Evolutionary conservation across 37 sponge, comb jelly and placozoan species (phyloP).

Genomic region (Crambe crambe): DNA sequence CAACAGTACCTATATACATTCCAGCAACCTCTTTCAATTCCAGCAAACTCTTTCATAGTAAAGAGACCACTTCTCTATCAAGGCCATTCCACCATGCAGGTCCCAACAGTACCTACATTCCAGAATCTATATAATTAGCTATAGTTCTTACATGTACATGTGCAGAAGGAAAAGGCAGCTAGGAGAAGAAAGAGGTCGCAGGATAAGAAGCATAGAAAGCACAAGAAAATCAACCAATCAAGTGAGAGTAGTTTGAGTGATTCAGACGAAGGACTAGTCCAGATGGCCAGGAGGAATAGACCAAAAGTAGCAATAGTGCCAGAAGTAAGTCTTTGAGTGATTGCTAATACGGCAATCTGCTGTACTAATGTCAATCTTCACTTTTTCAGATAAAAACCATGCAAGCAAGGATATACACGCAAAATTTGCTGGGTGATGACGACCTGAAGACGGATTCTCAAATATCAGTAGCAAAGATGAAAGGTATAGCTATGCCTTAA

Average conservation of each 20-base stretch:
- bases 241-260: slow-evolving; percentile 25
- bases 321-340: background rate
- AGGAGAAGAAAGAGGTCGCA: slow-evolving; percentile 4
- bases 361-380: too few species aligned
- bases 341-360: too few species aligned
- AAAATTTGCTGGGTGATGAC: slow-evolving; percentile 23
- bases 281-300: background rate
- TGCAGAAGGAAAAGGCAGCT: background rate
- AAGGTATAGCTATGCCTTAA: slow-evolving; percentile 7
- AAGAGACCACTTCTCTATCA: too few species aligned
- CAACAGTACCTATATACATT: too few species aligned
- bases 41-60: too few species aligned
- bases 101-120: too few species aligned
- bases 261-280: slow-evolving; percentile 28
- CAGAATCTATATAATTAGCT: too few species aligned
- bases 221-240: background rate
- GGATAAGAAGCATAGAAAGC: background rate
- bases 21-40: too few species aligned
- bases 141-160: too few species aligned
- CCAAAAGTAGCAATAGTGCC: slow-evolving; percentile 8
- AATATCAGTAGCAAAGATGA: background rate
- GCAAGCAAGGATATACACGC: slow-evolving; percentile 29
- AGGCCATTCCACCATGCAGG: too few species aligned
- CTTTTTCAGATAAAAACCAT: slow-evolving; percentile 38
- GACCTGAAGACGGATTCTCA: background rate